These are phyloP conservation scores for Scrobipalpa atriplicella DNA, from an alignment of 2,888 invertebrate genomes.

Conservation along the genomic window DNA sequence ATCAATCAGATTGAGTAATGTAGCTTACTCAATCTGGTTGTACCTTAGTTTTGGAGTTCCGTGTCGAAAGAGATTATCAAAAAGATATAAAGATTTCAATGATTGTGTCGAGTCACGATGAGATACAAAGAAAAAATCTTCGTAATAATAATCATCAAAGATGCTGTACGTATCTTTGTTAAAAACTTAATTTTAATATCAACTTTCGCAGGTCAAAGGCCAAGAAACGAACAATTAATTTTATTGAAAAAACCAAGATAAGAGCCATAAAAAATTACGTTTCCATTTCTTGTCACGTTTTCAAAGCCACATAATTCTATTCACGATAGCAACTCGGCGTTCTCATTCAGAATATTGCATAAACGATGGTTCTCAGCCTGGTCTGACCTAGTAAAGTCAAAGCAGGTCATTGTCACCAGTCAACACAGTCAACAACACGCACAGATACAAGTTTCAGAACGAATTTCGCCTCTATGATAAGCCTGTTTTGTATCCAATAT, in stretches of 20 bases:
- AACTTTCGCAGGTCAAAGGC: constrained; percentile 8
- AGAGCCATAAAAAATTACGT: not conserved
- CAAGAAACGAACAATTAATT: not conserved
- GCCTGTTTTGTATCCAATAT: not conserved
- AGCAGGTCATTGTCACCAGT: constrained; percentile 77
- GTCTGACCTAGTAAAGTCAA: constrained; percentile 68
- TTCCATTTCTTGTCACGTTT: not conserved
- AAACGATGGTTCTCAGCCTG: constrained; percentile 48
- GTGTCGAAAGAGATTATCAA: constrained; percentile 39
- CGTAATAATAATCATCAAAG: not conserved
- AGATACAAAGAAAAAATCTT: not conserved
- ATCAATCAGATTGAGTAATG: constrained; percentile 45
- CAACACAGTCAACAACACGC: constrained; percentile 40
- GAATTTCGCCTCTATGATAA: not conserved
- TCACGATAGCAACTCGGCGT: constrained; percentile 11
- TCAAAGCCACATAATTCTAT: not conserved
- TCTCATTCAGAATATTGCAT: constrained; percentile 68
- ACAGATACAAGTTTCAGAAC: not conserved
- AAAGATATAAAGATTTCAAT: constrained; percentile 17
- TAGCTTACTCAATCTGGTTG: constrained; percentile 63
- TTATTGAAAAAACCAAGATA: too few species aligned
- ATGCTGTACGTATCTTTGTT: not conserved
- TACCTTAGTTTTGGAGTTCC: constrained; percentile 35
- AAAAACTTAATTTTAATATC: not conserved
- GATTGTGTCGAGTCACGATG: constrained; percentile 12